Conservation (phyloP, 2,888 invertebrate genomes). For the Synanthedon tipuliformis region DNA sequence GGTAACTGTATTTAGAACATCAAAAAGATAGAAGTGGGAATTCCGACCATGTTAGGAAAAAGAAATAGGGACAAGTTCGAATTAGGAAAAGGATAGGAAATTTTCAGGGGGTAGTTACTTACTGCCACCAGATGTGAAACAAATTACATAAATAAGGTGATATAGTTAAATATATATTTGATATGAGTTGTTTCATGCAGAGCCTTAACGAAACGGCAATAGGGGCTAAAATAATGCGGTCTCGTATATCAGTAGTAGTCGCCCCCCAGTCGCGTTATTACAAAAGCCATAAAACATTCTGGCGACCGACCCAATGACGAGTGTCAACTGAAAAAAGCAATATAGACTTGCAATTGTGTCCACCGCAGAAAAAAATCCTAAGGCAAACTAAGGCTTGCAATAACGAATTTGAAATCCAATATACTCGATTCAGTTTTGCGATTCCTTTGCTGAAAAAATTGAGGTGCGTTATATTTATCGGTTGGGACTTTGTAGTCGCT, state of each 20-base stretch:
- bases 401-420: slow-evolving; percentile 61
- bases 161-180: too few species aligned
- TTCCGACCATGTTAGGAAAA: too few species aligned
- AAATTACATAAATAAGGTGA: too few species aligned
- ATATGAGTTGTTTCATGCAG: neutral
- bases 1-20: too few species aligned
- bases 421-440: slow-evolving; percentile 22
- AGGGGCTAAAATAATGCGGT: neutral
- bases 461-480: neutral
- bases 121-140: too few species aligned
- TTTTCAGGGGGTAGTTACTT: too few species aligned
- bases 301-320: slow-evolving; percentile 13
- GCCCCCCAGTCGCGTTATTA: slow-evolving; percentile 22
- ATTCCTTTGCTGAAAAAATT: slow-evolving; percentile 13
- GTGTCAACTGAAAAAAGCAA: slow-evolving; percentile 45
- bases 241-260: neutral
- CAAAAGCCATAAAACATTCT: slow-evolving; percentile 41
- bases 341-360: slow-evolving; percentile 30
- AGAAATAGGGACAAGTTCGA: too few species aligned
- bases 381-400: slow-evolving; percentile 39
- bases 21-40: too few species aligned
- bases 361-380: slow-evolving; percentile 39
- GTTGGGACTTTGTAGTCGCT: neutral
- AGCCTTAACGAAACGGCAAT: neutral
- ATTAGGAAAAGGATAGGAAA: too few species aligned